phyloP scores from a whole-genome alignment of 1,140 invertebrate species.

The Brachionus koreanus region DNA sequence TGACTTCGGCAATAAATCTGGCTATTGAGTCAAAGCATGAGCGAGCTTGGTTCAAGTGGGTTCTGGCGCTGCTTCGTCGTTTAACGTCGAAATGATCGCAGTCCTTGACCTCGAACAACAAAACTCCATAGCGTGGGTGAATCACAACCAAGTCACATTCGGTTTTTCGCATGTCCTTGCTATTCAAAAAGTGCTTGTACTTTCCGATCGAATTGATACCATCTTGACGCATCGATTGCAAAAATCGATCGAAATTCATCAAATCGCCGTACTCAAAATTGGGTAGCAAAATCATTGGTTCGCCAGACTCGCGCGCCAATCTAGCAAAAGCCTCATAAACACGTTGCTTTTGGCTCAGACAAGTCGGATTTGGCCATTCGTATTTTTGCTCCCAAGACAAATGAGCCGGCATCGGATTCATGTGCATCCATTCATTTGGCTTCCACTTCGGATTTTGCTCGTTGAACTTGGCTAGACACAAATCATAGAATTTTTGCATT shows the following conservation, averaged over 20 bases:
- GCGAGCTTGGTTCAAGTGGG: constrained; percentile 2
- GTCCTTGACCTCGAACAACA: constrained; percentile 25
- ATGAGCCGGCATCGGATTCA: constrained; percentile 29
- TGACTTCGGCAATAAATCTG: constrained; percentile 12
- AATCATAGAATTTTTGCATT: constrained; percentile 40
- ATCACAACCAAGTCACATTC: constrained; percentile 42
- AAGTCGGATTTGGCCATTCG: constrained; percentile 31
- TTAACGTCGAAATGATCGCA: constrained; percentile 32
- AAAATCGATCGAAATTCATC: constrained; percentile 27
- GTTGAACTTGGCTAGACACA: not conserved
- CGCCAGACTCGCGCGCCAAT: constrained; percentile 27
- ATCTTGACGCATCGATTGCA: constrained; percentile 25
- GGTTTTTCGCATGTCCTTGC: constrained; percentile 21
- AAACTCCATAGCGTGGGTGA: constrained; percentile 36
- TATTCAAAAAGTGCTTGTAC: constrained; percentile 32
- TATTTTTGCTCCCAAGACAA: constrained; percentile 37
- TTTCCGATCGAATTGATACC: constrained; percentile 39
- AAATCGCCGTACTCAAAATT: constrained; percentile 40
- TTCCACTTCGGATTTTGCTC: constrained; percentile 23
- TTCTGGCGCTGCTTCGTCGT: not conserved
- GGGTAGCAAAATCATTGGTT: constrained; percentile 41
- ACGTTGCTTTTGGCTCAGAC: constrained; percentile 20
- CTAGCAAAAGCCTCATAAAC: constrained; percentile 23
- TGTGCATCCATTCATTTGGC: constrained; percentile 35
- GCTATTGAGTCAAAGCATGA: constrained; percentile 26